Evolutionary conservation across 37 sponge, comb jelly and placozoan genomes (phyloP).

Genomic region (Tethya wilhelma): DNA sequence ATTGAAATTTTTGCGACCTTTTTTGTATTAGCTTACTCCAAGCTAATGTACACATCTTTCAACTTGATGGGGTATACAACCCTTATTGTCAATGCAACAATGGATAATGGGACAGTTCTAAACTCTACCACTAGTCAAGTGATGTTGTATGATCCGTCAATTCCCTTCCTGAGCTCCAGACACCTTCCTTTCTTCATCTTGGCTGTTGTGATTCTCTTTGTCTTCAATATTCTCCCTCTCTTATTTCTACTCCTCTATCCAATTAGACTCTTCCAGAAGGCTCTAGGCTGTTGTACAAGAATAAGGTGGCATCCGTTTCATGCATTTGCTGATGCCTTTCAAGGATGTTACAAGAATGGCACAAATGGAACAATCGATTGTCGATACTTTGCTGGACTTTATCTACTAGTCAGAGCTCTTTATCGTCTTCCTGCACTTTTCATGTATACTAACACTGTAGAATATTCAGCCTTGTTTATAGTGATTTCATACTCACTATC

Average conservation of each 20-base stretch:
- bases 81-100: no score
- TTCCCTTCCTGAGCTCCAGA: slow-evolving; percentile 1
- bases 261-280: slow-evolving; percentile 2
- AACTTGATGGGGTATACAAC: not conserved
- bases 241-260: slow-evolving; percentile 25
- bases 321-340: slow-evolving; percentile 28
- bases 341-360: slow-evolving; percentile 51
- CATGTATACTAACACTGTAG: no score
- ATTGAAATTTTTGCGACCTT: slow-evolving; percentile 60
- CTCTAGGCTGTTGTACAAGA: slow-evolving; percentile 1
- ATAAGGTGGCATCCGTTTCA: slow-evolving; percentile 26
- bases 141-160: not conserved
- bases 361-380: slow-evolving; percentile 30
- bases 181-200: slow-evolving; percentile 28
- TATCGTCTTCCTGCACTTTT: no score
- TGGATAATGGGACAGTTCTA: no score
- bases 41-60: slow-evolving; percentile 15
- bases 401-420: slow-evolving; percentile 5
- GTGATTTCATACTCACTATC: no score
- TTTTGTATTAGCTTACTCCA: slow-evolving; percentile 64
- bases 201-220: not conserved
- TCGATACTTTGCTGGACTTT: slow-evolving; percentile 43
- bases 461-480: no score
- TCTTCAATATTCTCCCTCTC: slow-evolving; percentile 16
- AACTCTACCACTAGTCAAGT: not conserved